Conservation (phyloP, 1,140 invertebrate genomes). For the Lerema accius region DNA sequence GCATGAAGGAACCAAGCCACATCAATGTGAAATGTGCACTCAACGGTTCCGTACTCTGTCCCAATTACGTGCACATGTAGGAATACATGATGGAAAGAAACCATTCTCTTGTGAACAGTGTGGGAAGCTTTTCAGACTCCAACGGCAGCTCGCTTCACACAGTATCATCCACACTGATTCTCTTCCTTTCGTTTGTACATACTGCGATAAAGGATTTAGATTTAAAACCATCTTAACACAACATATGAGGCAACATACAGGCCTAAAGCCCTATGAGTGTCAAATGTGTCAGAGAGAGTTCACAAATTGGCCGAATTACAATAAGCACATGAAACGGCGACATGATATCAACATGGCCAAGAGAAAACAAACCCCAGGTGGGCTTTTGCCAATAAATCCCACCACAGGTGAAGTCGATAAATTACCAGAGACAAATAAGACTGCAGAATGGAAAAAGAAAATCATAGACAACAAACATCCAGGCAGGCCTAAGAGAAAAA, state of each 20-base stretch:
- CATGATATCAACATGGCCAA: constrained; percentile 82
- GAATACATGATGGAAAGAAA: constrained; percentile 87
- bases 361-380: constrained; percentile 58
- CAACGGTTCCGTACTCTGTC: constrained; percentile 58
- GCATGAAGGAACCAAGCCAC: constrained; percentile 60
- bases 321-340: constrained; percentile 89
- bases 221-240: constrained; percentile 87
- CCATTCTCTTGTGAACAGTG: constrained; percentile 89
- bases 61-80: constrained; percentile 81
- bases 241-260: constrained; percentile 86
- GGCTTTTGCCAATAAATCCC: constrained; percentile 64
- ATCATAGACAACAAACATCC: constrained; percentile 41
- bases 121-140: constrained; percentile 87
- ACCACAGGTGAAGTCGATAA: constrained; percentile 57
- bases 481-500: constrained; percentile 33
- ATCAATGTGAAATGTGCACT: constrained; percentile 67
- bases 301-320: constrained; percentile 90
- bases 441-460: constrained; percentile 61
- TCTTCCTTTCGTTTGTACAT: constrained; percentile 90
- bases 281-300: constrained; percentile 86
- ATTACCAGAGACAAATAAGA: constrained; percentile 51
- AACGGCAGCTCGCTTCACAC: constrained; percentile 59
- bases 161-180: constrained; percentile 91
- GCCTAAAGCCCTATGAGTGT: constrained; percentile 84
- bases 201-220: constrained; percentile 87